Percentiles rank a stretch among this genome's conserved stretches.
Evolutionary conservation across 1,140 invertebrate species (phyloP).

Genomic region (Musca domestica): DNA sequence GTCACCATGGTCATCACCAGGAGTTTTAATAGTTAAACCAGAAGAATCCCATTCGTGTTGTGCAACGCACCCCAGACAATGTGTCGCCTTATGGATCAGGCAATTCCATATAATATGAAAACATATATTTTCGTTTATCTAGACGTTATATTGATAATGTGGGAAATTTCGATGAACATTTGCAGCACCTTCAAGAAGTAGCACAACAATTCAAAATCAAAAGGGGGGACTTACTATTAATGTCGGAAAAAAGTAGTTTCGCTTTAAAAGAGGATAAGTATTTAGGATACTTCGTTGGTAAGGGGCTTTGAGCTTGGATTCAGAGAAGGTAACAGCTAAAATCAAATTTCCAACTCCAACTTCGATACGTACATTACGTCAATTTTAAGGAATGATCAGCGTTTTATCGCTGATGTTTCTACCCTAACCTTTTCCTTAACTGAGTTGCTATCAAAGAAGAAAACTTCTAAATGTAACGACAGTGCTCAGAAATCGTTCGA

Average conservation of each 20-base stretch:
- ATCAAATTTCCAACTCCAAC: conserved; percentile 35
- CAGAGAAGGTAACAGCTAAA: conserved; percentile 17
- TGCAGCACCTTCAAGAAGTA: too few species aligned
- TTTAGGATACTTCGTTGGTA: too few species aligned
- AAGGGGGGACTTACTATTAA: conserved; percentile 32
- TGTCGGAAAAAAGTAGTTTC: conserved; percentile 23
- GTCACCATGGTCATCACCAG: too few species aligned
- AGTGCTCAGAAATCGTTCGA: conserved; percentile 27
- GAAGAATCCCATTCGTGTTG: too few species aligned
- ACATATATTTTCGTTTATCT: too few species aligned
- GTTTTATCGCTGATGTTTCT: conserved; percentile 46
- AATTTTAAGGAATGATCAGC: conserved; percentile 53
- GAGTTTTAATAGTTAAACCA: too few species aligned
- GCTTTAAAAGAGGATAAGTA: background rate
- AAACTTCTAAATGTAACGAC: background rate
- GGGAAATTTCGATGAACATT: too few species aligned
- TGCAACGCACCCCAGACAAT: too few species aligned
- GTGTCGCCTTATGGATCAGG: too few species aligned
- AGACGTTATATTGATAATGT: too few species aligned
- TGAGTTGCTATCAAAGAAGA: conserved; percentile 1
- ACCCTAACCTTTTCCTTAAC: conserved; percentile 37
- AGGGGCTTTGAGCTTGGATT: conserved; percentile 35
- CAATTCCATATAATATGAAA: too few species aligned
- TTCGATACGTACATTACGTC: conserved; percentile 47
- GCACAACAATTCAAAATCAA: too few species aligned